These are phyloP conservation scores for Urocitellus parryii DNA, from an alignment of 2,113 vertebrate genomes.

Conservation along the genomic window DNA sequence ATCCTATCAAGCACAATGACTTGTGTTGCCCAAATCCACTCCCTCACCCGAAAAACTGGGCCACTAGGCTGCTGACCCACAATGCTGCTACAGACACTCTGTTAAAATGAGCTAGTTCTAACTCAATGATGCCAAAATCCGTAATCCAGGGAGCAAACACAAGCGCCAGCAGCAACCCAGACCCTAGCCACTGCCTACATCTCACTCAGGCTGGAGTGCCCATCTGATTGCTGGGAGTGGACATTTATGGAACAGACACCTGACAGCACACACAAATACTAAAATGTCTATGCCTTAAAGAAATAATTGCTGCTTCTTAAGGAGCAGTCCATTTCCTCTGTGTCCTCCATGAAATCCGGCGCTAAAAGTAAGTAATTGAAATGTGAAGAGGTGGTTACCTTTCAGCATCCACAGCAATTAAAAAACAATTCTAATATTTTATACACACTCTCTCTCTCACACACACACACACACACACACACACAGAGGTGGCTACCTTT, in stretches of 20 bases:
- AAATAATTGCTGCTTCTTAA: slow-evolving; percentile 37
- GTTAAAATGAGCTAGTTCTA: slow-evolving; percentile 8
- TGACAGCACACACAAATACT: slow-evolving; percentile 21
- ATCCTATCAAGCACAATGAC: slow-evolving; percentile 47
- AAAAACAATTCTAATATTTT: not conserved
- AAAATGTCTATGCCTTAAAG: not conserved
- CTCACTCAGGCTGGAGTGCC: not conserved
- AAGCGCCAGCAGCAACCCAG: not conserved
- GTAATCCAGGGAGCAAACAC: not conserved
- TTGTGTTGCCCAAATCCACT: slow-evolving; percentile 49
- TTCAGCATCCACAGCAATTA: not conserved
- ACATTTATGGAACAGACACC: not conserved
- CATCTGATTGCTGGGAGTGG: not conserved
- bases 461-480: not conserved
- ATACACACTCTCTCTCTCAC: not conserved
- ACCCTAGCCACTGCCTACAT: not conserved
- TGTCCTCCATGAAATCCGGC: not conserved
- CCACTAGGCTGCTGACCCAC: slow-evolving; percentile 23
- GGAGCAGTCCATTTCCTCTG: not conserved
- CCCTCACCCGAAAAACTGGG: not conserved
- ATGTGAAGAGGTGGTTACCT: not conserved
- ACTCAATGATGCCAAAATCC: not conserved
- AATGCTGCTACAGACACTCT: not conserved
- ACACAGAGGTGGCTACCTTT: not conserved
- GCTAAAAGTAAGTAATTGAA: not conserved